phyloP scores from a whole-genome alignment of 2,888 invertebrate genomes.

The Raillietiella orientalis region DNA sequence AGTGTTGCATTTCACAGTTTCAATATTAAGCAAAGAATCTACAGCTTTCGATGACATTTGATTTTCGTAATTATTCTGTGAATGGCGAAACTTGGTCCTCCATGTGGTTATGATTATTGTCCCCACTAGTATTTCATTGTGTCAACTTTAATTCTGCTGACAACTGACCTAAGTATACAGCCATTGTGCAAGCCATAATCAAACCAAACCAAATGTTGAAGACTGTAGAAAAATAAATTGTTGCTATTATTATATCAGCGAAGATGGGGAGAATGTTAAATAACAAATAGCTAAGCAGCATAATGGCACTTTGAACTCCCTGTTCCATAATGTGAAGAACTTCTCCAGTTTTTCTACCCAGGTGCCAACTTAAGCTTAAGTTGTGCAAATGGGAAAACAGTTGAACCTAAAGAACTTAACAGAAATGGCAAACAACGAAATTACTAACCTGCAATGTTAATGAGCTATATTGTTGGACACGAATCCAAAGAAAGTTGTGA shows the following conservation, averaged over 20 bases:
- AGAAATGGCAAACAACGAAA: background rate
- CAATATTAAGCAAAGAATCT: conserved; percentile 85
- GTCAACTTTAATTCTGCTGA: background rate
- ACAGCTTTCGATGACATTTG: conserved; percentile 66
- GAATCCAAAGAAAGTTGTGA: conserved; percentile 72
- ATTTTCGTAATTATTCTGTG: conserved; percentile 83
- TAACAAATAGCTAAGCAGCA: conserved; percentile 48
- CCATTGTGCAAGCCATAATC: conserved; percentile 78
- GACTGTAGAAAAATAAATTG: conserved; percentile 48
- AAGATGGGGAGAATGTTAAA: conserved; percentile 82
- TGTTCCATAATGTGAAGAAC: conserved; percentile 86
- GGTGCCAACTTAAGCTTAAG: conserved; percentile 75
- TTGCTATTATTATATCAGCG: conserved; percentile 63
- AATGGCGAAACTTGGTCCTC: conserved; percentile 75
- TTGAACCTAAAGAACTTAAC: conserved; percentile 26
- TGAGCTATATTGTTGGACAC: conserved; percentile 79
- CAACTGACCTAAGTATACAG: conserved; percentile 52
- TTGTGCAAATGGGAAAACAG: conserved; percentile 60
- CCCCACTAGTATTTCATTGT: conserved; percentile 32
- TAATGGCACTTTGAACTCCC: conserved; percentile 85
- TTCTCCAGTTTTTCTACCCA: conserved; percentile 81
- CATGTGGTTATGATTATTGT: conserved; percentile 85
- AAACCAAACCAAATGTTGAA: conserved; percentile 86
- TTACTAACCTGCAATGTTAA: background rate
- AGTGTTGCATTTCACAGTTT: conserved; percentile 93